These are phyloP conservation scores for Coryphaenoides rupestris DNA, from an alignment of 2,113 vertebrate species.

Conservation along the genomic window DNA sequence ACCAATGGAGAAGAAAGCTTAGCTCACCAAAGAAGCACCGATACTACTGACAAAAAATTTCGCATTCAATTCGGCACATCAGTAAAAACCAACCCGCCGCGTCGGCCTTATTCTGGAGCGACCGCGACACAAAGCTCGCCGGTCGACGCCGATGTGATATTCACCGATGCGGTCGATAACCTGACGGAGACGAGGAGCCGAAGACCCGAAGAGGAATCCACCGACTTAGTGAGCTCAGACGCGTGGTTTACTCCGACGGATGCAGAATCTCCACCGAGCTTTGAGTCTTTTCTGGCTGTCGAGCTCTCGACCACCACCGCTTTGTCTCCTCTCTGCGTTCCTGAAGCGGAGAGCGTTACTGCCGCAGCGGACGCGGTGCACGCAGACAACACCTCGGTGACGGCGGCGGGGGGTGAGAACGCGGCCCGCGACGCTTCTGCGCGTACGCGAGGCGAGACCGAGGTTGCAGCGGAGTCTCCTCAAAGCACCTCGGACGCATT, in stretches of 20 bases:
- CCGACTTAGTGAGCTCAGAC: constrained; percentile 18
- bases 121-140: neutral
- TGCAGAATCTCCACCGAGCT: constrained; percentile 17
- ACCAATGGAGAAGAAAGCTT: neutral
- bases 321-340: constrained; percentile 7
- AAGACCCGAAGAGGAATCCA: constrained; percentile 34
- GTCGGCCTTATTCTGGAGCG: no score
- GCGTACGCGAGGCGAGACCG: constrained; percentile 16
- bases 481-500: constrained; percentile 26
- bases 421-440: no score
- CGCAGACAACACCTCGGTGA: constrained; percentile 23
- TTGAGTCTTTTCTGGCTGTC: constrained; percentile 11
- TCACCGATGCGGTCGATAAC: neutral
- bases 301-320: constrained; percentile 18
- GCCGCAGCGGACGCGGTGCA: constrained; percentile 14
- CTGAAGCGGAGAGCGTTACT: constrained; percentile 24
- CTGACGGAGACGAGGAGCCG: neutral
- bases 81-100: neutral
- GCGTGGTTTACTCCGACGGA: constrained; percentile 5
- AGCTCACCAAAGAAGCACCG: neutral
- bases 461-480: constrained; percentile 22
- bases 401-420: no score
- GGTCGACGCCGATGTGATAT: neutral
- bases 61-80: neutral
- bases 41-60: neutral